phyloP scores from a whole-genome alignment of 2,888 invertebrate species.

The Euspilapteryx auroguttella region DNA sequence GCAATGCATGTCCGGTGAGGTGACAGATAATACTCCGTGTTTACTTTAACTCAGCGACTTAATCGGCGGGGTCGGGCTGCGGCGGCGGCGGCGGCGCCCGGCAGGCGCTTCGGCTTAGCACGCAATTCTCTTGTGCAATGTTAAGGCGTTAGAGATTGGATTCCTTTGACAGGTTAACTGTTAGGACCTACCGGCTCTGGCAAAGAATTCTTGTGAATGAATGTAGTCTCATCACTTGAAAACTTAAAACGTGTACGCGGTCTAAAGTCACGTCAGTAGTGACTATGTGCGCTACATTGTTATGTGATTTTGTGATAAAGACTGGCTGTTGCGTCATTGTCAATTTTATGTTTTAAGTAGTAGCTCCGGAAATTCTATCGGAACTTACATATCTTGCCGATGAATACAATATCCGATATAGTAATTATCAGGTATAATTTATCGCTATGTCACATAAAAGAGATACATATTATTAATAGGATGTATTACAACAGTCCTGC shows the following conservation, averaged over 20 bases:
- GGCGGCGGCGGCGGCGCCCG: slow-evolving; percentile 22
- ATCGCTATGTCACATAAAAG: no score
- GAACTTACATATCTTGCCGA: no score
- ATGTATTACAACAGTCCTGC: no score
- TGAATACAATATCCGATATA: no score
- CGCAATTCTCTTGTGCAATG: slow-evolving; percentile 20
- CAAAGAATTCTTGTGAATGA: slow-evolving; percentile 45
- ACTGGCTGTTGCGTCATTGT: no score
- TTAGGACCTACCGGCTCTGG: slow-evolving; percentile 30
- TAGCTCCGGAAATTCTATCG: no score
- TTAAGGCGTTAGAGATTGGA: slow-evolving; percentile 28
- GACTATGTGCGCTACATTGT: no score
- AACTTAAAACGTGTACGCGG: slow-evolving; percentile 28
- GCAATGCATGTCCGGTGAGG: slow-evolving; percentile 47
- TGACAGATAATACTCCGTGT: slow-evolving; percentile 56
- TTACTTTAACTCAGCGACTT: slow-evolving; percentile 41
- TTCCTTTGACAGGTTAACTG: slow-evolving; percentile 19
- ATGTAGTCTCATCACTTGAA: slow-evolving; percentile 49
- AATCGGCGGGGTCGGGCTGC: slow-evolving; percentile 37
- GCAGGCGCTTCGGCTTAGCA: no score
- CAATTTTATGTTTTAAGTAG: no score
- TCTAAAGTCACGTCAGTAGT: slow-evolving; percentile 16
- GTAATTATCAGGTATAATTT: no score
- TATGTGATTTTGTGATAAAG: no score
- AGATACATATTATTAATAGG: no score